Evolutionary conservation across 1,140 invertebrate genomes (phyloP), one percentile per base, ranked within the genome.

Genomic region (Oncopodura yosiiana): DNA sequence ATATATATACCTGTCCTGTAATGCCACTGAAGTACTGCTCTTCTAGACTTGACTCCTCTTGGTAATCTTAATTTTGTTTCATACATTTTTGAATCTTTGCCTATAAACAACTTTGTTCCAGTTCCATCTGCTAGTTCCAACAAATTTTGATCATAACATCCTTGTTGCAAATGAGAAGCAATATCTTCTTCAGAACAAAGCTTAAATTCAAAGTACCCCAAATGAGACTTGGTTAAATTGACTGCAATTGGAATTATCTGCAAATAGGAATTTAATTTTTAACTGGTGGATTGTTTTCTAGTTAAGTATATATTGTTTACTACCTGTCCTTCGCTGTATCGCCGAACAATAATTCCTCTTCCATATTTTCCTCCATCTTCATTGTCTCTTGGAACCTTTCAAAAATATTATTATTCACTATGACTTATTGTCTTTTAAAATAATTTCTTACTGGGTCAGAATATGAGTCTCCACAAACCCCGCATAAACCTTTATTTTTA

Each of bases 141-240:
- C 0, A 85, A 60, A 67, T 87, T 69, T 59, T 81, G 69, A 65
- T 90, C 82, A 21, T 92, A 71, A 63, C 88, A 92, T 0, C 80
- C 75, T 65, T 90, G 81, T 0, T 77, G 80, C 18, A 70, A 66
- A 4, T 69, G 62, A 16, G 30, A 50, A 64, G 67, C 16, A 29
- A 68, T 41, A 68, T 70, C 67, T 21, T 74, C 75, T 67, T 77
- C 74, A 0, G 86, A 78, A 66, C 89, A 94, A 0, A 89, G 65
- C 49, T 83, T 75, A 70, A 94, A 93, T 67, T 92, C 85, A 65
- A 93, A 94, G 69, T 81, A 90, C 8, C 91, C 90, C 46, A 30
- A 37, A 6, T 76, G 68, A 12, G 80, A 74, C 19, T 77, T 78
- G n/a, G n/a, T n/a, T n/a, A n/a, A n/a, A n/a, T n/a, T n/a, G n/a